Conservation (phyloP, 64 coral and sea anemone genomes). For the Platygyra sinensis region DNA sequence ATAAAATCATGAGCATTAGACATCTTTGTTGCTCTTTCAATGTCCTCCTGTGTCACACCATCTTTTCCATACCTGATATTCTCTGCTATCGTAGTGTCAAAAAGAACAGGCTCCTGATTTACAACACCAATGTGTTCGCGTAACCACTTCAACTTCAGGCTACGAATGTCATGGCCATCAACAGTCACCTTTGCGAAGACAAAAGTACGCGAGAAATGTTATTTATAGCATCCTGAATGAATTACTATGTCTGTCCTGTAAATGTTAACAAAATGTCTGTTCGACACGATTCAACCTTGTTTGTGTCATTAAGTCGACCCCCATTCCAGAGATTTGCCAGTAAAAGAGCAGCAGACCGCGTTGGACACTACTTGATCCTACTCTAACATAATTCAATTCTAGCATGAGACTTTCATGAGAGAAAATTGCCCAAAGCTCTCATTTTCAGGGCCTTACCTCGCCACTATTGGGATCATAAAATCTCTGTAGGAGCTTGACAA, state of each 20-base stretch:
- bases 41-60: constrained; percentile 59
- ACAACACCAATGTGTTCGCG: constrained; percentile 66
- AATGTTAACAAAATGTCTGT: too few species aligned
- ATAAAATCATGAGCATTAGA: constrained; percentile 57
- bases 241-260: too few species aligned
- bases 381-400: too few species aligned
- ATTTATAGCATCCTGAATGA: too few species aligned
- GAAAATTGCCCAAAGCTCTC: background rate
- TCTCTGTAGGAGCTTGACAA: constrained; percentile 60
- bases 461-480: constrained; percentile 65
- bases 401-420: background rate
- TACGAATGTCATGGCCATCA: constrained; percentile 53
- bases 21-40: constrained; percentile 76
- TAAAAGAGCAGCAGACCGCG: too few species aligned
- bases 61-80: constrained; percentile 77
- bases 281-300: too few species aligned
- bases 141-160: constrained; percentile 60
- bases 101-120: constrained; percentile 72
- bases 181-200: constrained; percentile 27
- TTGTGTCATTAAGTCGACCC: too few species aligned
- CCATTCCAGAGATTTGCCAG: too few species aligned
- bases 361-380: too few species aligned
- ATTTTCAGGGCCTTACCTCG: constrained; percentile 2
- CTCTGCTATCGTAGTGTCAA: constrained; percentile 73
- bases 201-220: background rate